These are phyloP conservation scores for Macrosiphum euphorbiae DNA, from an alignment of 2,888 invertebrate species.

Conservation along the genomic window DNA sequence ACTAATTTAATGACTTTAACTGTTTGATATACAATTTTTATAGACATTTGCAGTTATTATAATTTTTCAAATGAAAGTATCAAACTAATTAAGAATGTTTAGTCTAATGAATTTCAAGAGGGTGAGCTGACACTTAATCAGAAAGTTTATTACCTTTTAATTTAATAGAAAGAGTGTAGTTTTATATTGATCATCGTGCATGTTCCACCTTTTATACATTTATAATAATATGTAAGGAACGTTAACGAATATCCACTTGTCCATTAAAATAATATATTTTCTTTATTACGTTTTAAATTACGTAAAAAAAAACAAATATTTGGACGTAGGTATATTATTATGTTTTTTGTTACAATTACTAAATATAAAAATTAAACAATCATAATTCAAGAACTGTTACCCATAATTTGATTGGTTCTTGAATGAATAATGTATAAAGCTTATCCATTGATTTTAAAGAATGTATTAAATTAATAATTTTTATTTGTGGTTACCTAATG, in stretches of 20 bases:
- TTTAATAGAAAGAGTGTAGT: slow-evolving; percentile 23
- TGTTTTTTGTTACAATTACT: not conserved
- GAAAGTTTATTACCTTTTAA: not conserved
- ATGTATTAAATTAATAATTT: not conserved
- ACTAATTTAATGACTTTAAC: not conserved
- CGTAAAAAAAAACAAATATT: not conserved
- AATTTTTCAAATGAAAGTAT: not conserved
- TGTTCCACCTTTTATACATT: not conserved
- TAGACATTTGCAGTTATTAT: not conserved
- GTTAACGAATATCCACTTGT: not conserved
- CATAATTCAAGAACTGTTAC: not conserved
- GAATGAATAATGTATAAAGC: not conserved
- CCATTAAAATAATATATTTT: not conserved
- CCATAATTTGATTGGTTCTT: not conserved
- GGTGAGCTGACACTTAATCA: not conserved
- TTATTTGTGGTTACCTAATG: not conserved
- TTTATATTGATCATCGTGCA: not conserved
- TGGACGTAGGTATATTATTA: not conserved
- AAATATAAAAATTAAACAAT: not conserved
- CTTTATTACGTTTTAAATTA: not conserved
- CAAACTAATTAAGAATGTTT: slow-evolving; percentile 7
- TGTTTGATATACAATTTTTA: not conserved
- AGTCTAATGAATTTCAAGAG: not conserved
- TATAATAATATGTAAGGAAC: not conserved
- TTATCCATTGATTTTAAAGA: not conserved